phyloP scores from a whole-genome alignment of 2,888 invertebrate species.

The Lasioglossum zephyrum region DNA sequence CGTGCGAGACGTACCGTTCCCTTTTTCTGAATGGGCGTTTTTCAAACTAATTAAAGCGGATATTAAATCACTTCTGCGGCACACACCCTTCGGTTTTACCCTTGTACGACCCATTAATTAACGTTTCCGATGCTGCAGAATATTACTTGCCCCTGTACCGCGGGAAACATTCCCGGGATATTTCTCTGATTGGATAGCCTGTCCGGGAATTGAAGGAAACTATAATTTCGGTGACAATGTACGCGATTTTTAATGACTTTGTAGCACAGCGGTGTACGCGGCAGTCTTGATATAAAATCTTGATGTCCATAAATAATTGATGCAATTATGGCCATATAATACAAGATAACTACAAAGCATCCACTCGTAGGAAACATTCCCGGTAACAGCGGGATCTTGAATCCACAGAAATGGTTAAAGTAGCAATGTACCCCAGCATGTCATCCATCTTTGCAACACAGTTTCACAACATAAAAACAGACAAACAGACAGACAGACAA shows the following conservation, averaged over 20 bases:
- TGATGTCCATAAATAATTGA: background rate
- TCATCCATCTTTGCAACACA: too few relatives aligned
- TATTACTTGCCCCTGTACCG: constrained; percentile 59
- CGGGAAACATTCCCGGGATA: constrained; percentile 50
- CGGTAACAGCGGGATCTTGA: background rate
- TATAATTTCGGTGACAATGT: background rate
- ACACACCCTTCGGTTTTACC: constrained; percentile 69
- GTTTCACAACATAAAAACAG: background rate
- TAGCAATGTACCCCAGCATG: too few relatives aligned
- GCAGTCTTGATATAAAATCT: background rate
- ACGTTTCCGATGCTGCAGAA: constrained; percentile 75
- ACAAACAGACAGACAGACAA: too few relatives aligned
- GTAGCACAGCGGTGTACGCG: background rate
- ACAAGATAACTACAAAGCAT: background rate
- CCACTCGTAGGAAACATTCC: background rate
- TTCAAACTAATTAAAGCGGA: constrained; percentile 79
- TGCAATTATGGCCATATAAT: background rate
- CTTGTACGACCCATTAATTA: constrained; percentile 77
- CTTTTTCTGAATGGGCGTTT: constrained; percentile 74
- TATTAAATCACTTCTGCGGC: constrained; percentile 78
- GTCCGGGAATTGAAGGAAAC: constrained; percentile 26
- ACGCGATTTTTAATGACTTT: background rate
- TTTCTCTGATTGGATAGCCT: constrained; percentile 53
- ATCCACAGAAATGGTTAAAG: background rate
- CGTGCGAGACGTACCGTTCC: constrained; percentile 58